Evolutionary conservation across 1,140 invertebrate genomes (phyloP).

Genomic region (Scaptomyza pallida): DNA sequence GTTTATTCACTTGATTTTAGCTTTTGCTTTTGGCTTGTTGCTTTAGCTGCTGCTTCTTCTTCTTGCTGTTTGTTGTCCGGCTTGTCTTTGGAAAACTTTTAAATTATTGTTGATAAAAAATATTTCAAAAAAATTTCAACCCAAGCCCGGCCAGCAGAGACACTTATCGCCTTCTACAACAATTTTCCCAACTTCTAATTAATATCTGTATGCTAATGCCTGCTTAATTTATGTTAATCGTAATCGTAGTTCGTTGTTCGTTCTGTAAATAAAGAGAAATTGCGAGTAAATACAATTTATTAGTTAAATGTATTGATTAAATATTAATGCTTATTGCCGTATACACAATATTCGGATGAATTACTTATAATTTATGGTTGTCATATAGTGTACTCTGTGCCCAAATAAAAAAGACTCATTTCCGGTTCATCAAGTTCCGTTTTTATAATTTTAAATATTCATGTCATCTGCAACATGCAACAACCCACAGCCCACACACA

Average conservation of each 20-base stretch:
- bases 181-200: slow-evolving; percentile 56
- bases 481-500: not conserved
- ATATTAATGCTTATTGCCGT: not conserved
- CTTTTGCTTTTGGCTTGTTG: slow-evolving; percentile 9
- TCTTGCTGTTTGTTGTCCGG: slow-evolving; percentile 23
- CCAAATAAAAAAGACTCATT: slow-evolving; percentile 27
- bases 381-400: slow-evolving; percentile 3
- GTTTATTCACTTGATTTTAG: slow-evolving; percentile 17
- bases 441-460: slow-evolving; percentile 46
- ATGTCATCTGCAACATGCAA: slow-evolving; percentile 39
- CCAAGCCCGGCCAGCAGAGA: slow-evolving; percentile 2
- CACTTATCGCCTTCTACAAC: slow-evolving; percentile 54
- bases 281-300: slow-evolving; percentile 33
- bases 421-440: slow-evolving; percentile 36
- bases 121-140: slow-evolving; percentile 65
- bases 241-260: slow-evolving; percentile 77
- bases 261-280: slow-evolving; percentile 61
- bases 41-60: slow-evolving; percentile 7
- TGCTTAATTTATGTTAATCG: slow-evolving; percentile 67
- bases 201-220: not conserved
- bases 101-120: slow-evolving; percentile 80
- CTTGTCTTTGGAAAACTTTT: slow-evolving; percentile 68
- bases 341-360: slow-evolving; percentile 6
- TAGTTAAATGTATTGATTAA: slow-evolving; percentile 14
- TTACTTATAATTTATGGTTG: slow-evolving; percentile 36